Evolutionary conservation across 1,140 invertebrate genomes (phyloP).

Genomic region (Platorchestia sp.): DNA sequence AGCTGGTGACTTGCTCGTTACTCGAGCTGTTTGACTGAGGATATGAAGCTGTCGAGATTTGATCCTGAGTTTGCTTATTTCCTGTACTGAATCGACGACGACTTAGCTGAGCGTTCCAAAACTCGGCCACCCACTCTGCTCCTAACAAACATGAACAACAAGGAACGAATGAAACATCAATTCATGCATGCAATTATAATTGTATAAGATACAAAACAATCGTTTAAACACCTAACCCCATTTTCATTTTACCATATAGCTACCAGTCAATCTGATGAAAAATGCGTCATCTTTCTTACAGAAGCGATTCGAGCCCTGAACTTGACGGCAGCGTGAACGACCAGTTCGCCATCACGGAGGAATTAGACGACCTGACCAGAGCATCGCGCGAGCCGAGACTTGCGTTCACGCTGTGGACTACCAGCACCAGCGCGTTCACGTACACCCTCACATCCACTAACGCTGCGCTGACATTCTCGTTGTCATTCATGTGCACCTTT

Average conservation of each 20-base stretch:
- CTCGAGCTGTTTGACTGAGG: background rate
- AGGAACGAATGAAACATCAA: background rate
- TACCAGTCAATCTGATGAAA: too few relatives aligned
- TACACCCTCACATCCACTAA: slow-evolving; percentile 41
- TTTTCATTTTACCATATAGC: too few relatives aligned
- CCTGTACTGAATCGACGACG: background rate
- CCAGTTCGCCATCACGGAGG: background rate
- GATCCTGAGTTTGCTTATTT: background rate
- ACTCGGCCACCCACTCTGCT: background rate
- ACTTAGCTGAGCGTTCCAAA: background rate
- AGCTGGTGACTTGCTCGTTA: background rate
- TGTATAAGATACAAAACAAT: background rate
- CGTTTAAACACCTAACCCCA: too few relatives aligned
- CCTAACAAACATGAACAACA: background rate
- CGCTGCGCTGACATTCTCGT: slow-evolving; percentile 44
- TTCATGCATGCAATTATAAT: background rate
- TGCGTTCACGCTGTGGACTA: slow-evolving; percentile 48
- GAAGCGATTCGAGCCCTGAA: background rate
- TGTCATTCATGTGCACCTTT: slow-evolving; percentile 52
- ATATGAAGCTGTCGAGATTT: background rate
- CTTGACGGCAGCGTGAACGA: background rate
- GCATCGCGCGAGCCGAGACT: background rate
- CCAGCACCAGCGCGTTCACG: slow-evolving; percentile 40
- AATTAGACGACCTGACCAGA: background rate
- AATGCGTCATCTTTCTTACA: background rate